Evolutionary conservation across 2,113 vertebrate genomes (phyloP).

Genomic region (Fregetta grallaria): DNA sequence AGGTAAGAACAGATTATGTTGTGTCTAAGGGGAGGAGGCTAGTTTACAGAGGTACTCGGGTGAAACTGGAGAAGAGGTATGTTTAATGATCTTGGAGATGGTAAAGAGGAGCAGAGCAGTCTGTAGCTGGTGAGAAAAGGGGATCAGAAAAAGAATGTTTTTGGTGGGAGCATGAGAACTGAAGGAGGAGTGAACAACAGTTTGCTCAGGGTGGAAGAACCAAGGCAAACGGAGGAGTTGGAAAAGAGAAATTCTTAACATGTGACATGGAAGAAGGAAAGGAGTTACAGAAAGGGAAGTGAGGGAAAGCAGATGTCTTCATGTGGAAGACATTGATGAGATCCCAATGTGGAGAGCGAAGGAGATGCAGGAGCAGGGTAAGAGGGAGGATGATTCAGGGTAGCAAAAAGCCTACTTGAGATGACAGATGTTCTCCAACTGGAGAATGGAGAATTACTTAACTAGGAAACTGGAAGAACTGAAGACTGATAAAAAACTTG

Average conservation of each 20-base stretch:
- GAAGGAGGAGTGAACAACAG: constrained; percentile 29
- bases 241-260: not conserved
- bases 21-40: not conserved
- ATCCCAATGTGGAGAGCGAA: not conserved
- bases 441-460: not conserved
- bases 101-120: not conserved
- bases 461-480: not conserved
- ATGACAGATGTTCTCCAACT: not conserved
- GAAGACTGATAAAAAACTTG: not conserved
- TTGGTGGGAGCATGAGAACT: not conserved
- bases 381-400: constrained; percentile 18
- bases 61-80: not conserved
- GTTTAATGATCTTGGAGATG: not conserved
- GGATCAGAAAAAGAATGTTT: not conserved
- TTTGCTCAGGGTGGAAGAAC: not conserved
- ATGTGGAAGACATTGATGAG: not conserved
- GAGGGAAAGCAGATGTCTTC: not conserved
- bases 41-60: not conserved
- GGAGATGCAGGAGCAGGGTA: not conserved
- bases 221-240: not conserved
- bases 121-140: not conserved
- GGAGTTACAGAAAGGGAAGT: not conserved
- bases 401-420: not conserved
- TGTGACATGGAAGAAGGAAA: not conserved
- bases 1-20: not conserved